A percentile compares a stretch with the other conserved stretches of the same genome.
These are phyloP conservation scores for Drosophila affinis DNA, from an alignment of 2,888 invertebrate species.

Conservation along the genomic window DNA sequence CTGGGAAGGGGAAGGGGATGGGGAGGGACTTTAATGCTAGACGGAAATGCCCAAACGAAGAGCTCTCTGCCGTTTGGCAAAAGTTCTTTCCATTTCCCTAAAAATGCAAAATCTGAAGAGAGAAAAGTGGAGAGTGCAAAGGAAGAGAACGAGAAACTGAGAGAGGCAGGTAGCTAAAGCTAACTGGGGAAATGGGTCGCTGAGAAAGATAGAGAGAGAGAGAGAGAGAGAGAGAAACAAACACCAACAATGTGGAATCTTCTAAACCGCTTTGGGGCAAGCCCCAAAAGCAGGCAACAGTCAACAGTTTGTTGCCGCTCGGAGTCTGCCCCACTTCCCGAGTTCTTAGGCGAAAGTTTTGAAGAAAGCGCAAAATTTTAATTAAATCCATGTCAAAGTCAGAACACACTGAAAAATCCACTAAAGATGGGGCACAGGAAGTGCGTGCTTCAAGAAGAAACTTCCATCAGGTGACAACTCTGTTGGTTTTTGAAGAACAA, in stretches of 20 bases:
- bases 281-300: conserved; percentile 5
- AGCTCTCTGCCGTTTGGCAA: conserved; percentile 50
- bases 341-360: conserved; percentile 36
- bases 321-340: background rate
- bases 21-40: conserved; percentile 61
- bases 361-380: conserved; percentile 39
- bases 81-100: conserved; percentile 57
- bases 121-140: background rate
- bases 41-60: conserved; percentile 69
- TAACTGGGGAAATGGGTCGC: conserved; percentile 33
- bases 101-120: conserved; percentile 15
- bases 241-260: conserved; percentile 28
- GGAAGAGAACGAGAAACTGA: background rate
- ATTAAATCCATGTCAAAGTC: conserved; percentile 47
- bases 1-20: background rate
- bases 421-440: background rate
- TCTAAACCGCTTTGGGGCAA: conserved; percentile 30
- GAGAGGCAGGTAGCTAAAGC: conserved; percentile 13
- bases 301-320: conserved; percentile 13
- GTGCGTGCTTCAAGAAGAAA: conserved; percentile 3
- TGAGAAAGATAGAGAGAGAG: background rate
- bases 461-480: background rate
- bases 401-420: background rate
- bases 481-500: background rate
- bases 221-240: conserved; percentile 13